Conservation (phyloP, 2,113 vertebrate genomes). For the Corythornis vintsioides region DNA sequence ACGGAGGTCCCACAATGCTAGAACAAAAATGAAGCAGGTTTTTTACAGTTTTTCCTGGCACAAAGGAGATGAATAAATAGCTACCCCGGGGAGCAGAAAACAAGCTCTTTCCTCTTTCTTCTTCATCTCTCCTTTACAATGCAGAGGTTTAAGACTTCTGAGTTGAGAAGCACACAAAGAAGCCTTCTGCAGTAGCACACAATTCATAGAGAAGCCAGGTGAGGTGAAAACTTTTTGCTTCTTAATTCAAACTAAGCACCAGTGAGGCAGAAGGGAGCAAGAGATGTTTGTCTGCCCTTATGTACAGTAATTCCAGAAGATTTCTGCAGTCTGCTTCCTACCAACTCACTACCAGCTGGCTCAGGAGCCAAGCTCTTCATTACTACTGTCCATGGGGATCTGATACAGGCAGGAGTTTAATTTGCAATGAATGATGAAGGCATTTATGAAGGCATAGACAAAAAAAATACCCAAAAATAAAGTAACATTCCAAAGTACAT, state of each 20-base stretch:
- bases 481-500: background rate
- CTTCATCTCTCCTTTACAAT: background rate
- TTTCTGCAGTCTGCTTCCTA: background rate
- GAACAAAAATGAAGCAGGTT: background rate
- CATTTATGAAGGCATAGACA: background rate
- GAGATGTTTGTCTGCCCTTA: background rate
- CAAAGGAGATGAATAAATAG: background rate
- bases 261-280: background rate
- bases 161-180: background rate
- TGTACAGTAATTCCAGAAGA: too few species aligned
- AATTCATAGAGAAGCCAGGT: background rate
- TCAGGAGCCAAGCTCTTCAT: background rate
- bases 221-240: background rate
- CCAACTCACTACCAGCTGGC: background rate
- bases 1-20: background rate
- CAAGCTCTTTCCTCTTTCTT: background rate
- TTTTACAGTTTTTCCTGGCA: background rate
- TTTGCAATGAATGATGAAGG: background rate
- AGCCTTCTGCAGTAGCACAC: background rate
- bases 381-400: background rate
- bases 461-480: background rate
- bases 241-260: background rate
- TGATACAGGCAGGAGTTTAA: background rate
- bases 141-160: background rate
- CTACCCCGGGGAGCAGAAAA: background rate